Evolutionary conservation across 2,113 vertebrate genomes (phyloP).

Genomic region (Spea multiplicata): DNA sequence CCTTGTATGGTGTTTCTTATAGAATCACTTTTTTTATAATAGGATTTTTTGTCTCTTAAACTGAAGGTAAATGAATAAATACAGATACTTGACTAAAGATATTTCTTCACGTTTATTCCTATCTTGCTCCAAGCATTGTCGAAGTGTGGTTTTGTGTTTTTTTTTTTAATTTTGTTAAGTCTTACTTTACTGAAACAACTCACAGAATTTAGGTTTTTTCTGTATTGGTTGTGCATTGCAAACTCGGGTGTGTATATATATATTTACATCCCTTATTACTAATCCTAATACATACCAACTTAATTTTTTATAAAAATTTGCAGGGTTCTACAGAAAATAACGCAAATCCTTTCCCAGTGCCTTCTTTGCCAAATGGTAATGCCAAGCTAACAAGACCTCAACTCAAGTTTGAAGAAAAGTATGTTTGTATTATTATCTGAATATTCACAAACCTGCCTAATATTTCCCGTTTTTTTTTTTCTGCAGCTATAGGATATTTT

Average conservation of each 20-base stretch:
- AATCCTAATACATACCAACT: conserved; percentile 7
- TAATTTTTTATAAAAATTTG: conserved; percentile 42
- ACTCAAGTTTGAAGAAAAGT: conserved; percentile 73
- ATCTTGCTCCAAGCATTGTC: too few relatives aligned
- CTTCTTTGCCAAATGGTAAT: conserved; percentile 68
- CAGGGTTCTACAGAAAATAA: conserved; percentile 68
- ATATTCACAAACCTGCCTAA: neutral
- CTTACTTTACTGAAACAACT: neutral
- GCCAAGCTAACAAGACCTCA: conserved; percentile 68
- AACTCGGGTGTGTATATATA: neutral
- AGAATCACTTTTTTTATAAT: too few relatives aligned
- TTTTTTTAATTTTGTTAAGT: fast-evolving
- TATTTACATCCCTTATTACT: neutral
- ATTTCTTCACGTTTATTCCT: too few relatives aligned
- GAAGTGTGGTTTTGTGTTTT: neutral
- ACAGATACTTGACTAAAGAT: too few relatives aligned
- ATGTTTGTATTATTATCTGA: conserved; percentile 41
- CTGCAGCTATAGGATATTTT: neutral
- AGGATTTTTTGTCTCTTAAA: too few relatives aligned
- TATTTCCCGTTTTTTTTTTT: neutral
- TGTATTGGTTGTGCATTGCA: neutral
- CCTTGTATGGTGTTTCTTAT: too few relatives aligned
- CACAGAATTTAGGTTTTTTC: too few relatives aligned
- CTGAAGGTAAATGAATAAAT: too few relatives aligned
- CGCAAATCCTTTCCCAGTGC: conserved; percentile 61